Conservation (phyloP, 1,140 invertebrate species). For the Chironomus striatipennis region DNA sequence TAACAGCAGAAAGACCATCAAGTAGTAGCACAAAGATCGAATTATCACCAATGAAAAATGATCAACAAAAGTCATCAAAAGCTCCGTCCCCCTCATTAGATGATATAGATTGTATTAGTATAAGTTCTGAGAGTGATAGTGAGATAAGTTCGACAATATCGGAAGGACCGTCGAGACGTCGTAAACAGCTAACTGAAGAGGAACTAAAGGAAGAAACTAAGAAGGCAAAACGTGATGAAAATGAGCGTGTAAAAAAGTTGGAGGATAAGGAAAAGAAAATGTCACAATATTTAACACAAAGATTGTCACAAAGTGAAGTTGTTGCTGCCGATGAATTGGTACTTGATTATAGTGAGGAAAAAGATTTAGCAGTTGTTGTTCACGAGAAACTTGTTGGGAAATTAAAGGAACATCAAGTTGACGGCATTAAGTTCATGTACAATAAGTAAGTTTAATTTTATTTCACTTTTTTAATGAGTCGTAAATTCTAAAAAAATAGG, state of each 20-base stretch:
- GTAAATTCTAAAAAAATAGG: too few relatives aligned
- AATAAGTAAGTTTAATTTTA: constrained; percentile 40
- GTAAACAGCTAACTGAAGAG: constrained; percentile 34
- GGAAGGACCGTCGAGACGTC: constrained; percentile 30
- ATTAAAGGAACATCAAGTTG: constrained; percentile 65
- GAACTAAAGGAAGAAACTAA: constrained; percentile 36
- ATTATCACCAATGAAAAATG: background rate
- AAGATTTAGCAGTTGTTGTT: constrained; percentile 53
- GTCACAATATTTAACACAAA: constrained; percentile 31
- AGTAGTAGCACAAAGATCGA: background rate
- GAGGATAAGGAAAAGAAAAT: constrained; percentile 34
- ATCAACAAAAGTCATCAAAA: background rate
- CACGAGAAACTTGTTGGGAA: constrained; percentile 48
- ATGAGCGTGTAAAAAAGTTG: constrained; percentile 31
- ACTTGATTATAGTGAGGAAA: constrained; percentile 54
- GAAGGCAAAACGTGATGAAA: constrained; percentile 35
- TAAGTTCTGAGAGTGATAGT: constrained; percentile 36
- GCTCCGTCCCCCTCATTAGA: background rate
- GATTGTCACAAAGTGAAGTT: constrained; percentile 25
- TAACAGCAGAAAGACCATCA: background rate
- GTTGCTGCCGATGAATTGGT: constrained; percentile 46
- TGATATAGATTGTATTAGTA: constrained; percentile 32
- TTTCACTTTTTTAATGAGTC: too few relatives aligned
- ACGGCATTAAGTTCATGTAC: constrained; percentile 71
- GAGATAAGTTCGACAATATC: constrained; percentile 28